A percentile compares a stretch with the other conserved stretches of the same genome.
Conservation (phyloP, 2,888 invertebrate genomes). For the Helleia helle region DNA sequence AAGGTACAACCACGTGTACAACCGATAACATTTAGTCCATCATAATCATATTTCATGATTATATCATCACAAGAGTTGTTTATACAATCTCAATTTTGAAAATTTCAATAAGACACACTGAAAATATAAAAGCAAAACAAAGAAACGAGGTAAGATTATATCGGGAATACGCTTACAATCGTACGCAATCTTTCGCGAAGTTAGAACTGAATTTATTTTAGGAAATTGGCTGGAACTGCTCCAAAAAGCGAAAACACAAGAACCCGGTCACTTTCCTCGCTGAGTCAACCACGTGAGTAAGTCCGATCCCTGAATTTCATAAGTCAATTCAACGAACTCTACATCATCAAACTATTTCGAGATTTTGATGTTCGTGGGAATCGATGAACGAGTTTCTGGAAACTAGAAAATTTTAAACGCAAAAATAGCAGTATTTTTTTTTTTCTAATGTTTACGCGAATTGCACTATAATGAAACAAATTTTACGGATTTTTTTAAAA, state of each 20-base stretch:
- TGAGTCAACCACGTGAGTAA: constrained; percentile 58
- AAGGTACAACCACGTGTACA: too few relatives aligned
- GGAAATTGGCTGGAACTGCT: constrained; percentile 63
- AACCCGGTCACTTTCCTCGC: constrained; percentile 60
- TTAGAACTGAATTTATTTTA: constrained; percentile 58
- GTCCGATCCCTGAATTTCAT: constrained; percentile 15
- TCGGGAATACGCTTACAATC: constrained; percentile 30
- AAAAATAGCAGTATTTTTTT: too few relatives aligned
- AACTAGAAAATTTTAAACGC: too few relatives aligned
- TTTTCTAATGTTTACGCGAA: too few relatives aligned
- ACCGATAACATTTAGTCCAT: too few relatives aligned
- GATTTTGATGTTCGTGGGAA: constrained; percentile 13
- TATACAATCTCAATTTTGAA: too few relatives aligned
- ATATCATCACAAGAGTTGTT: too few relatives aligned
- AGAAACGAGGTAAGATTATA: constrained; percentile 14
- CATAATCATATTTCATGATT: too few relatives aligned
- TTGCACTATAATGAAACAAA: too few relatives aligned
- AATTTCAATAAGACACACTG: too few relatives aligned
- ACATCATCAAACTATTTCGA: constrained; percentile 11
- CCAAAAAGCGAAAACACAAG: constrained; percentile 52
- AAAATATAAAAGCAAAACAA: constrained; percentile 12
- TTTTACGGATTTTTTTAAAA: too few relatives aligned
- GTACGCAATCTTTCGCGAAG: constrained; percentile 44
- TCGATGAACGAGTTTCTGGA: too few relatives aligned
- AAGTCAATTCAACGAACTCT: constrained; percentile 13